Evolutionary conservation across 2,888 invertebrate genomes (phyloP), one percentile per base, ranked within the genome.

Genomic region (Drosophila barbarae): DNA sequence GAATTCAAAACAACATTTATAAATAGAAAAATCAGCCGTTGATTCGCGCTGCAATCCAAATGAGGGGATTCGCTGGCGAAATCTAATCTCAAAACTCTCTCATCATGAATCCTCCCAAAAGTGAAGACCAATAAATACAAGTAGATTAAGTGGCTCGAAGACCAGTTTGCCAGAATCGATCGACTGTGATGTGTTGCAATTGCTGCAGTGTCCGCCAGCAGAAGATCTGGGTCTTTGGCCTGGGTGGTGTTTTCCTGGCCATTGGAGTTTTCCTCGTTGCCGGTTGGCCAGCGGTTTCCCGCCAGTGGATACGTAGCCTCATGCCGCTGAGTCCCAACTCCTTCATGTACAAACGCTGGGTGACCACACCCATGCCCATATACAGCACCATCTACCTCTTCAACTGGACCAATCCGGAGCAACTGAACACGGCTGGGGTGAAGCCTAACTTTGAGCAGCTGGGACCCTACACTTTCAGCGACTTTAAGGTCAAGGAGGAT

Each of bases 361-460:
- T 92, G 61, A 92, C 94, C 74, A 94, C 95, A 0, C 95, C 96
- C 0, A 92, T 95, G 55, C 95, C 95, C 0, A 93, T 95, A 91
- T 95, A 93, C 85, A 88, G 95, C 59, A 92, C 93, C 66, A 90
- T 94, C 72, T 92, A 92, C 87, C 89, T 96, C 76, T 96, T 93
- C 84, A 95, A 96, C 88, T 94, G 95, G 91, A 94, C 93, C 2
- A 96, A 96, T 87, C 90, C 92, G 0, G 89, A 92, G 5, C 92
- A 93, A 13, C 69, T 90, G 2, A 88, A 90, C 0, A 88, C 90
- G 12, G 76, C 86, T 8, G 90, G 88, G 68, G 88, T 90, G 0
- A 92, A 92, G 69, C 91, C 95, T 0, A 86, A 90, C 44, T 92
- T 95, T 68, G 89, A 89, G 15, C 92, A 95, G 88, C 80, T 74